Conservation (phyloP, 2,113 vertebrate genomes). For the Notothenia coriiceps region DNA sequence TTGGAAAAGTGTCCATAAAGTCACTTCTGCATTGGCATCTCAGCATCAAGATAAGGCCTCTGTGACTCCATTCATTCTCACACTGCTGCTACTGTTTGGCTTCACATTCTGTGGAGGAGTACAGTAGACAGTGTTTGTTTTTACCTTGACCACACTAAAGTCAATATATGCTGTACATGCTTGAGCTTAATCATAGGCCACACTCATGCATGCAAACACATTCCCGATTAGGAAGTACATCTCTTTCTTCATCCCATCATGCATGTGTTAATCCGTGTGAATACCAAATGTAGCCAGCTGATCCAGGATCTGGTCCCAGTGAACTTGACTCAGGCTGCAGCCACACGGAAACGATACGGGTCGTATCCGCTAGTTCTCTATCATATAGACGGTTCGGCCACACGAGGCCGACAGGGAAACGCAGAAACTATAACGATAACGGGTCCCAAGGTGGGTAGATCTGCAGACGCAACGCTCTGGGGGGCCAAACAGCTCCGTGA, state of each 20-base stretch:
- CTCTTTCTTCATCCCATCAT: neutral
- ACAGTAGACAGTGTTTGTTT: slow-evolving; percentile 24
- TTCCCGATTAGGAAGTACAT: neutral
- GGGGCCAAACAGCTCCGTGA: too few species aligned
- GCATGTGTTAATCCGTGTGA: neutral
- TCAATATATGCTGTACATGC: slow-evolving; percentile 8
- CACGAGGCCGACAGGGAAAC: too few species aligned
- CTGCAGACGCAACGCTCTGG: too few species aligned
- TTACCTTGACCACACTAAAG: neutral
- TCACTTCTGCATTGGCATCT: slow-evolving; percentile 4
- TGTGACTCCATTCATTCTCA: slow-evolving; percentile 12
- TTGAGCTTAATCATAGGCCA: neutral
- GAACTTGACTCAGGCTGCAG: slow-evolving; percentile 23
- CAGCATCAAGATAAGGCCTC: slow-evolving; percentile 22
- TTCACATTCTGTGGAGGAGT: slow-evolving; percentile 16
- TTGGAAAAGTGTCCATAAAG: neutral
- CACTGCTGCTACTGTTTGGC: slow-evolving; percentile 36
- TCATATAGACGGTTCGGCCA: too few species aligned
- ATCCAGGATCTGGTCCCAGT: neutral
- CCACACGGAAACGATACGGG: too few species aligned
- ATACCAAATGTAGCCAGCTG: slow-evolving; percentile 2
- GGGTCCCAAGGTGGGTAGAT: too few species aligned
- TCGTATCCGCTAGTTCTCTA: too few species aligned
- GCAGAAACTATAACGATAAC: too few species aligned
- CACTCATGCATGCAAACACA: neutral